Evolutionary conservation across 2,113 vertebrate species (phyloP).

Genomic region (Poicephalus gulielmi): DNA sequence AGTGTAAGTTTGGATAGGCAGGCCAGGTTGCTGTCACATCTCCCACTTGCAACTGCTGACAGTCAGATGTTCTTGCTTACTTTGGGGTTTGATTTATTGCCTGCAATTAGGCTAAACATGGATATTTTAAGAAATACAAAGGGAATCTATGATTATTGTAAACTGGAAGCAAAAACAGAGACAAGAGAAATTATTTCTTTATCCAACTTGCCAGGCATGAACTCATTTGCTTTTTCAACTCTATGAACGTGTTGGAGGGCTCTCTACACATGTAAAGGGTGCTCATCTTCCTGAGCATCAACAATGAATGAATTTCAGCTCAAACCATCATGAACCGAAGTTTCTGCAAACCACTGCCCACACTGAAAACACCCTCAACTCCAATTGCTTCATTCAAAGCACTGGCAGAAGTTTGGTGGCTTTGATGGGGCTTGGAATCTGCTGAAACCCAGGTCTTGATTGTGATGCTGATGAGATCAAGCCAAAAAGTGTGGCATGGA

Average conservation of each 20-base stretch:
- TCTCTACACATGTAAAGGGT: not conserved
- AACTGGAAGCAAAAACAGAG: slow-evolving; percentile 19
- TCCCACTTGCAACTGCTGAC: not conserved
- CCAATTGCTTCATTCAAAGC: not conserved
- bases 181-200: not conserved
- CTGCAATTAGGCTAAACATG: slow-evolving; percentile 20
- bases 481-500: not conserved
- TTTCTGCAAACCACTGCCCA: not conserved
- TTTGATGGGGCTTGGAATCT: not conserved
- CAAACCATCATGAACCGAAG: not conserved
- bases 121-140: slow-evolving; percentile 17
- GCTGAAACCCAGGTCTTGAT: not conserved
- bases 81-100: slow-evolving; percentile 31
- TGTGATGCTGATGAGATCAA: fast-evolving
- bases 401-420: not conserved
- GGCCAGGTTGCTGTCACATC: slow-evolving; percentile 9
- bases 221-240: not conserved
- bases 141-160: slow-evolving; percentile 21
- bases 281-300: not conserved
- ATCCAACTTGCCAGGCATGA: not conserved
- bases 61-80: slow-evolving; percentile 39
- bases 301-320: not conserved
- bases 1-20: slow-evolving; percentile 6
- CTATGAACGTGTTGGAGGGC: not conserved
- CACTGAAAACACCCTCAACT: not conserved